Evolutionary conservation across 2,113 vertebrate species (phyloP).

Genomic region (Clupea harengus): DNA sequence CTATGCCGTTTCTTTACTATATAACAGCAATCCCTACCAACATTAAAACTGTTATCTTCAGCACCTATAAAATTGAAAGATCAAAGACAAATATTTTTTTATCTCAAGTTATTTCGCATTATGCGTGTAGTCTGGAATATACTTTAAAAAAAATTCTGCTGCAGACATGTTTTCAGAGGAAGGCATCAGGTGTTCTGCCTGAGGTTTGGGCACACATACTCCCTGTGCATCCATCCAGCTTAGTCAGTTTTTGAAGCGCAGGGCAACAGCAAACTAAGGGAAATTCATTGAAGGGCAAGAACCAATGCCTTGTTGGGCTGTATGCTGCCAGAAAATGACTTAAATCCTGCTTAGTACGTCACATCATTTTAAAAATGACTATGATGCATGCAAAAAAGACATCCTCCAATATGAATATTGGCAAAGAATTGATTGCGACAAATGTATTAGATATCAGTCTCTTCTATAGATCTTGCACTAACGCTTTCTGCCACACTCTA

Average conservation of each 20-base stretch:
- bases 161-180: background rate
- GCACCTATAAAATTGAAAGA: background rate
- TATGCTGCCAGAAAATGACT: background rate
- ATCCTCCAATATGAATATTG: background rate
- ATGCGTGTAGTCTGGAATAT: background rate
- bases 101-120: background rate
- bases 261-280: background rate
- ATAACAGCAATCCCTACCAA: too few relatives aligned
- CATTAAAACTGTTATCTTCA: too few relatives aligned
- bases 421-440: background rate
- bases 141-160: too few relatives aligned
- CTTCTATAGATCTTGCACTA: too few relatives aligned
- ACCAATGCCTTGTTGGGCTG: background rate
- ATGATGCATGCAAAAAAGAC: background rate
- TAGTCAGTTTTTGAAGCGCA: background rate
- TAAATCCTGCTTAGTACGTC: background rate
- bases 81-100: background rate
- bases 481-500: too few relatives aligned
- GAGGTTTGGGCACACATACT: slow-evolving; percentile 15
- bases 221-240: background rate
- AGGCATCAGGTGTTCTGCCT: slow-evolving; percentile 23
- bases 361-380: background rate
- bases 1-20: too few relatives aligned
- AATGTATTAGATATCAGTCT: too few relatives aligned
- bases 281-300: background rate